Percentiles rank a stretch among this genome's conserved stretches.
These are phyloP conservation scores for Hetaerina titia DNA, from an alignment of 2,888 invertebrate genomes.

Conservation along the genomic window DNA sequence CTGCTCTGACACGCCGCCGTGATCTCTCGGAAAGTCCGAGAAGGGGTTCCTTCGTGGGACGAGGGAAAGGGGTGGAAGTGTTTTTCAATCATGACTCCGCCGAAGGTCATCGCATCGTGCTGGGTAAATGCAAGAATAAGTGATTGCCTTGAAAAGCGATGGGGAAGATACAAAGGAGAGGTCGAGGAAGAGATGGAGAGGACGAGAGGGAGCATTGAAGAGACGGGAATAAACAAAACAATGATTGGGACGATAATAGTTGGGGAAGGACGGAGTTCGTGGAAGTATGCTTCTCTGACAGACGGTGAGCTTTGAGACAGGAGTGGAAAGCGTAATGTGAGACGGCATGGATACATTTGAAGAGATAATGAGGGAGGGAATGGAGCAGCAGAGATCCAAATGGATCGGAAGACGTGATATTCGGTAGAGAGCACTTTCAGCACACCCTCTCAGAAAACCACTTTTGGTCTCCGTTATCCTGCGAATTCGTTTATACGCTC, in stretches of 20 bases:
- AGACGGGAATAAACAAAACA: not conserved
- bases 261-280: not conserved
- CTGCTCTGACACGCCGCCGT: not conserved
- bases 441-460: no score
- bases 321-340: not conserved
- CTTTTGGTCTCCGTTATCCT: no score
- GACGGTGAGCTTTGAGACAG: not conserved
- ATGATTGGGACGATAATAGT: not conserved
- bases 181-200: not conserved
- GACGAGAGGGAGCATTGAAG: not conserved
- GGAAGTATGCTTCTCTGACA: not conserved
- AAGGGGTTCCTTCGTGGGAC: not conserved
- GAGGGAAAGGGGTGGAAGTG: not conserved
- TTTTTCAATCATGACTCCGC: not conserved
- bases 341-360: not conserved
- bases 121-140: not conserved
- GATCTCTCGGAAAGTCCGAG: not conserved
- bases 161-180: not conserved
- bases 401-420: no score
- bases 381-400: no score
- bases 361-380: not conserved
- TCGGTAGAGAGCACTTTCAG: no score
- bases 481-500: no score
- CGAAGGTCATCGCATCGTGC: not conserved
- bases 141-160: constrained; percentile 20